Conservation (phyloP, 2,113 vertebrate genomes). For the Grammomys dolichurus region DNA sequence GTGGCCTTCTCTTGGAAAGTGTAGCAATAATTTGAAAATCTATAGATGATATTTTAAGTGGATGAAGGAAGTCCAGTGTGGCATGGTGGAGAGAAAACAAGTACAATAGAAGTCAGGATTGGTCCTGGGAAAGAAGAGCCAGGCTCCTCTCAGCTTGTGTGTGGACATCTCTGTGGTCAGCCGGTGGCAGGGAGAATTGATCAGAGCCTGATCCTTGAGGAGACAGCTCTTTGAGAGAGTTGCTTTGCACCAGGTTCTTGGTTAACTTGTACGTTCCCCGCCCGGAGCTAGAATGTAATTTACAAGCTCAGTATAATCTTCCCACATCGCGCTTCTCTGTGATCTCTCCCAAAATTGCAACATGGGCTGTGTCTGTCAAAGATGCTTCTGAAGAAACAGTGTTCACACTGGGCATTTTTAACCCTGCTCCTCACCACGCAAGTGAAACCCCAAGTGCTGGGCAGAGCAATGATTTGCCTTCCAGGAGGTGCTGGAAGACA, state of each 20-base stretch:
- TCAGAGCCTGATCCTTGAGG: not conserved
- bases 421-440: not conserved
- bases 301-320: slow-evolving; percentile 48
- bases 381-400: not conserved
- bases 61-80: not conserved
- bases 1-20: slow-evolving; percentile 56
- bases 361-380: slow-evolving; percentile 46
- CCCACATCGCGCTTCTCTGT: slow-evolving; percentile 13
- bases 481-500: slow-evolving; percentile 52
- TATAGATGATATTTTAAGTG: slow-evolving; percentile 64
- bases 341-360: slow-evolving; percentile 16
- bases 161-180: not conserved
- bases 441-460: slow-evolving; percentile 20
- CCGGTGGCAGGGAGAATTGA: slow-evolving; percentile 28
- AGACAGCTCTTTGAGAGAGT: slow-evolving; percentile 32
- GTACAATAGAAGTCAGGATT: not conserved
- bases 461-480: slow-evolving; percentile 59
- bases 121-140: not conserved
- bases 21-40: slow-evolving; percentile 70
- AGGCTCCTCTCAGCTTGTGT: not conserved
- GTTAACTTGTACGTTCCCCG: not conserved
- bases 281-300: slow-evolving; percentile 69
- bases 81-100: not conserved
- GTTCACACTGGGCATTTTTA: not conserved
- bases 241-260: not conserved